These are phyloP conservation scores for Ianthella basta DNA, from an alignment of 37 sponge, comb jelly and placozoan species.

Conservation along the genomic window DNA sequence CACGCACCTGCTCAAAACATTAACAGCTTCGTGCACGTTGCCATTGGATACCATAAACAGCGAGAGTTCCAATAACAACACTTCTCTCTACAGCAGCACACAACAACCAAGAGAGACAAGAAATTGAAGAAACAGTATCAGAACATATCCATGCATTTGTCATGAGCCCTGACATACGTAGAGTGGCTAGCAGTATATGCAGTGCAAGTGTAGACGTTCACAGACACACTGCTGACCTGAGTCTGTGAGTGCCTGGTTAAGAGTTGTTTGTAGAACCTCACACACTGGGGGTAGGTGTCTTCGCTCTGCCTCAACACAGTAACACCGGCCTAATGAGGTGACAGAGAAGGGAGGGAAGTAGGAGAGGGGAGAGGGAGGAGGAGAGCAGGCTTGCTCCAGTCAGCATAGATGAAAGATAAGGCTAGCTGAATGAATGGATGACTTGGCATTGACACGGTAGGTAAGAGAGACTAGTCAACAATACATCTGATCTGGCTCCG, in stretches of 20 bases:
- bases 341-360: no score
- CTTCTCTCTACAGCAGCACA: neutral
- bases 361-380: no score
- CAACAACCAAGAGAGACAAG: no score
- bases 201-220: neutral
- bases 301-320: slow-evolving; percentile 1
- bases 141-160: neutral
- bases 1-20: neutral
- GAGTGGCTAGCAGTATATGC: neutral
- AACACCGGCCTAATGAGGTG: slow-evolving; percentile 15
- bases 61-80: neutral
- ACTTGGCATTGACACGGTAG: no score
- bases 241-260: neutral
- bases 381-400: no score
- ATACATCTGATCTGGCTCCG: no score
- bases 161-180: neutral
- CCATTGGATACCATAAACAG: slow-evolving; percentile 19
- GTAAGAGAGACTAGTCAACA: no score
- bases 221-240: neutral
- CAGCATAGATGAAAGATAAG: no score
- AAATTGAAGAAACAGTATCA: neutral
- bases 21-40: neutral
- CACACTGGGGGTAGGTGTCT: slow-evolving; percentile 7
- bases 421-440: no score
- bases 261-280: slow-evolving; percentile 26